Percentiles rank a stretch among this genome's conserved stretches.
Conservation (phyloP, 2,888 invertebrate genomes). For the Dromius quadrimaculatus region DNA sequence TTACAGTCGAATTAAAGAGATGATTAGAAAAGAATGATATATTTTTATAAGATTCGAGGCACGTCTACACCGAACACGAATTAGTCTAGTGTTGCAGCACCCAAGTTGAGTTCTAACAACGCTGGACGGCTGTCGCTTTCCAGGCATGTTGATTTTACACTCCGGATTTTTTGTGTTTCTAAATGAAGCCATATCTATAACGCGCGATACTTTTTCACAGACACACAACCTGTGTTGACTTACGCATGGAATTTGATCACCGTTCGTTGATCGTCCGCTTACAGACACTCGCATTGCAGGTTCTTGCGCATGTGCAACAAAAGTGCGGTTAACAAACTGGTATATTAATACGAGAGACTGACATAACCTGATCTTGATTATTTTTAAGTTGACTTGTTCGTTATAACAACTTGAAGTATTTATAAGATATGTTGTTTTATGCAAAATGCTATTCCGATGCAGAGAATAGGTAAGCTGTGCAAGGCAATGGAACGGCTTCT, state of each 20-base stretch:
- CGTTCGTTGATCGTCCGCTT: no score
- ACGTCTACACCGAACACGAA: conserved; percentile 22
- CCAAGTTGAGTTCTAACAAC: conserved; percentile 3
- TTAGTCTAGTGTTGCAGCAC: conserved; percentile 4
- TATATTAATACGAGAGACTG: conserved; percentile 36
- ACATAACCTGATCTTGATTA: conserved; percentile 54
- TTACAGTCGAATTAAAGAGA: conserved; percentile 21
- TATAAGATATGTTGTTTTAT: neutral
- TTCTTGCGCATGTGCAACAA: conserved; percentile 23
- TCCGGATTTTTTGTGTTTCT: conserved; percentile 16
- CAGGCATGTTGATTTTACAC: conserved; percentile 34
- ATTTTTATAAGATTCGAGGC: conserved; percentile 20
- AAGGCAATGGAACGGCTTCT: no score
- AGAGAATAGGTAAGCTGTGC: neutral
- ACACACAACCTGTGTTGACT: conserved; percentile 32
- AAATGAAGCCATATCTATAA: conserved; percentile 47
- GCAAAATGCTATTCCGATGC: neutral
- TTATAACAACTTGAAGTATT: no score
- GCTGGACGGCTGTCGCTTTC: conserved; percentile 17
- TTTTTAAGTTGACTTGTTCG: conserved; percentile 35
- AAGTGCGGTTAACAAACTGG: conserved; percentile 45
- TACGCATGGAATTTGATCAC: conserved; percentile 38
- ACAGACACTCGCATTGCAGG: conserved; percentile 18
- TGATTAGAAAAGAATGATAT: conserved; percentile 36
- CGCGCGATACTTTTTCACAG: conserved; percentile 26